Evolutionary conservation across 92 coral and sea anemone genomes (phyloP).

Genomic region (Heteractis magnifica): DNA sequence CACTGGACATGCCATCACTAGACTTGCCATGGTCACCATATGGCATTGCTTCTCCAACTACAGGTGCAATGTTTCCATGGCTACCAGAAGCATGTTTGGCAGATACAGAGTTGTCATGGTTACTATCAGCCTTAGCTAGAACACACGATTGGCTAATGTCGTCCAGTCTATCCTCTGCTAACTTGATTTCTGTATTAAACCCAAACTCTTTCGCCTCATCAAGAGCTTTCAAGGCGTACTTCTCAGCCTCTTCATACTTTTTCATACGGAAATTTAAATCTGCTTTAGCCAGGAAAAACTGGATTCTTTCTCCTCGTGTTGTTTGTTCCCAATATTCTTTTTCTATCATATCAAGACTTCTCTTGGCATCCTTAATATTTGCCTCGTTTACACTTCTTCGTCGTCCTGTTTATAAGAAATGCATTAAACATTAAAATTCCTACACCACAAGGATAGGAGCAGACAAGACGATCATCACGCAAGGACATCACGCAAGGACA

Average conservation of each 20-base stretch:
- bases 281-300: slow-evolving; percentile 31
- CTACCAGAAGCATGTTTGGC: neutral
- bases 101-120: neutral
- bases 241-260: slow-evolving; percentile 35
- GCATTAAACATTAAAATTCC: neutral
- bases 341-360: slow-evolving; percentile 34
- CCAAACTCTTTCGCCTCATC: slow-evolving; percentile 35
- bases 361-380: slow-evolving; percentile 51
- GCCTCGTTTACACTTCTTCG: slow-evolving; percentile 46
- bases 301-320: slow-evolving; percentile 20
- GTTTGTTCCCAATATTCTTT: slow-evolving; percentile 24
- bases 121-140: neutral
- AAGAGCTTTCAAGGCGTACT: slow-evolving; percentile 40
- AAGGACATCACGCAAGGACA: no score
- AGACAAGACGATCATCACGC: no score
- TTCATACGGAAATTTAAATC: slow-evolving; percentile 55
- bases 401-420: slow-evolving; percentile 32
- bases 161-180: slow-evolving; percentile 56
- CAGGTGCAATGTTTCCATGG: neutral
- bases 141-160: neutral
- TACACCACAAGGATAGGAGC: no score
- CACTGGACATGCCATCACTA: neutral
- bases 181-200: slow-evolving; percentile 59
- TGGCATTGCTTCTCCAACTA: no score
- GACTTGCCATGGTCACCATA: neutral